Evolutionary conservation across 2,888 invertebrate species (phyloP).

Genomic region (Cylloceria caligata): DNA sequence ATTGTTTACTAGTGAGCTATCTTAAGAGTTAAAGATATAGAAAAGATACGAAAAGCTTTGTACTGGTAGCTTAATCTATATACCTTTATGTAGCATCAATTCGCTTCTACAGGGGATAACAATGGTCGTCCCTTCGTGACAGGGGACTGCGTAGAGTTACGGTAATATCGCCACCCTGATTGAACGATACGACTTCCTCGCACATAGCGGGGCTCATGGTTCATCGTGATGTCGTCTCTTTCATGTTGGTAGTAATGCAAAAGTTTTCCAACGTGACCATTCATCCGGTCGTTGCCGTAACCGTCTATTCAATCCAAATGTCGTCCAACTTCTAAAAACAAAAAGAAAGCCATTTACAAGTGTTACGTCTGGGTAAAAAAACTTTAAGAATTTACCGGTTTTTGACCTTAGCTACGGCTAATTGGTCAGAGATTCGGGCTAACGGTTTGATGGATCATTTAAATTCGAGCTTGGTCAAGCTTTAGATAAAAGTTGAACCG

Average conservation of each 20-base stretch:
- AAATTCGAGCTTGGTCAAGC: too few species aligned
- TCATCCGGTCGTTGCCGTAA: slow-evolving; percentile 4
- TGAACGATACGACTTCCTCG: slow-evolving; percentile 42
- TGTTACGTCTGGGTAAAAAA: too few species aligned
- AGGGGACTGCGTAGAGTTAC: slow-evolving; percentile 8
- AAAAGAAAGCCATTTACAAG: too few species aligned
- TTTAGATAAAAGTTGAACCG: too few species aligned
- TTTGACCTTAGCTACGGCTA: too few species aligned
- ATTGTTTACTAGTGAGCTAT: too few species aligned
- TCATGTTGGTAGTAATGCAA: slow-evolving; percentile 6
- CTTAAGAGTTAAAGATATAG: too few species aligned
- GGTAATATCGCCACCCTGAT: slow-evolving; percentile 31
- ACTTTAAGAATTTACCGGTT: too few species aligned
- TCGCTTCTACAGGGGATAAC: slow-evolving; percentile 35
- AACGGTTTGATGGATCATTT: too few species aligned
- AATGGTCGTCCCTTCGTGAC: slow-evolving; percentile 36
- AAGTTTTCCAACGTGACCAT: slow-evolving; percentile 3
- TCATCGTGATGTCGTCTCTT: neutral
- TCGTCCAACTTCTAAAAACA: neutral
- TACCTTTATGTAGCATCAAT: slow-evolving; percentile 6
- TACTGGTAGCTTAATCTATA: neutral
- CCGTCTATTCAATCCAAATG: slow-evolving; percentile 14
- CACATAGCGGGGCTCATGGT: neutral
- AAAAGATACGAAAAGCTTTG: neutral
- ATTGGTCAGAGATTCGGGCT: too few species aligned